phyloP scores from a whole-genome alignment of 1,140 invertebrate genomes.

The Rhynchophorus ferrugineus region DNA sequence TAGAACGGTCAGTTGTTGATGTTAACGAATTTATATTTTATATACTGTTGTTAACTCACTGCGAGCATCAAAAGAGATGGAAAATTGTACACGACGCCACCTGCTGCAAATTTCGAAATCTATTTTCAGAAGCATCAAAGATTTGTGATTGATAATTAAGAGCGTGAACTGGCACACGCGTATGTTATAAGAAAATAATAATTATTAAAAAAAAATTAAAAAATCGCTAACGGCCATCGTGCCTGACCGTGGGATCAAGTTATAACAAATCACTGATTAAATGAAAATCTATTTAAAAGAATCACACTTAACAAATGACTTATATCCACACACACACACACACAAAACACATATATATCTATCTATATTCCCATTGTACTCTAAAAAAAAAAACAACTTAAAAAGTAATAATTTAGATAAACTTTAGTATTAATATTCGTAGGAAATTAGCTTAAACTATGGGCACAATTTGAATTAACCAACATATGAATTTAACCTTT shows the following conservation, averaged over 20 bases:
- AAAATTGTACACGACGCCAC: conserved; percentile 8
- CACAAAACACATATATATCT: conserved; percentile 36
- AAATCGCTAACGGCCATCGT: conserved; percentile 35
- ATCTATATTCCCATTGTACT: conserved; percentile 37
- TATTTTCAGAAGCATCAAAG: conserved; percentile 27
- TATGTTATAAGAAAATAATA: conserved; percentile 19
- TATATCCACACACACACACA: conserved; percentile 34
- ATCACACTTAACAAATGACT: conserved; percentile 30
- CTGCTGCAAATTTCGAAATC: conserved; percentile 7
- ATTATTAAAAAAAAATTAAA: conserved; percentile 27
- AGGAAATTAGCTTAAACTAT: conserved; percentile 41
- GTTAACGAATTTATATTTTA: conserved; percentile 22
- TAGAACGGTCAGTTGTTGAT: conserved; percentile 17
- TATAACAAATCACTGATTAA: conserved; percentile 40
- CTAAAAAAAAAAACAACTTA: conserved; percentile 33
- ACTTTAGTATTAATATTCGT: conserved; percentile 34
- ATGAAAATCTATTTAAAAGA: conserved; percentile 37
- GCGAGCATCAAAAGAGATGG: background rate
- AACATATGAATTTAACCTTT: conserved; percentile 24
- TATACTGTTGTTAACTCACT: conserved; percentile 12
- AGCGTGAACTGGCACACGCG: conserved; percentile 38
- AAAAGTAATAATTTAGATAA: conserved; percentile 37
- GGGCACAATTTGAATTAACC: conserved; percentile 40
- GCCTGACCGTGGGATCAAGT: conserved; percentile 43
- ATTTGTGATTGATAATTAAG: conserved; percentile 31